Percentiles rank a stretch among this genome's conserved stretches.
These are phyloP conservation scores for Gobio occitaniae DNA, from an alignment of 2,797 vertebrate species.

Conservation along the genomic window DNA sequence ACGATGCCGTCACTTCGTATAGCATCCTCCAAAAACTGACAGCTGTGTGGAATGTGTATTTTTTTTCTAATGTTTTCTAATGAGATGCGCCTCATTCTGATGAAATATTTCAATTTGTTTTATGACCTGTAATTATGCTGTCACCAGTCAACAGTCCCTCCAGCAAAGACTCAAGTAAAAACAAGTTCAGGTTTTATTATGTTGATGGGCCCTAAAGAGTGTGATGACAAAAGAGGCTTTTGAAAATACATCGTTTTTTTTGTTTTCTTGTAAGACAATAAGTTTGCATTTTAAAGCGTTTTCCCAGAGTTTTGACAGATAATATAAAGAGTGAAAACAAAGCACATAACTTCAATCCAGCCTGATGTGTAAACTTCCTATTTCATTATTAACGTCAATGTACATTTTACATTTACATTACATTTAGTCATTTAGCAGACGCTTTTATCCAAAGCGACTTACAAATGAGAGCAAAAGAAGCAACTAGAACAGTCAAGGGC, in stretches of 20 bases:
- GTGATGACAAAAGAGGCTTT: not conserved
- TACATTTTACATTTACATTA: too few relatives aligned
- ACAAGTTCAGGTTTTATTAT: conserved; percentile 68
- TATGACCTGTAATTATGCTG: conserved; percentile 69
- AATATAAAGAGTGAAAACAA: not conserved
- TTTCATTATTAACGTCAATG: conserved; percentile 1
- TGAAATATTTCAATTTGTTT: conserved; percentile 67
- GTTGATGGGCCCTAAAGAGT: conserved; percentile 28
- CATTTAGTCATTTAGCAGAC: too few relatives aligned
- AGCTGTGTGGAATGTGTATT: not conserved
- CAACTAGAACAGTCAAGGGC: too few relatives aligned
- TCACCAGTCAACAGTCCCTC: conserved; percentile 60
- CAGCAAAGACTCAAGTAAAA: conserved; percentile 66
- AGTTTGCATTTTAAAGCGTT: conserved; percentile 8
- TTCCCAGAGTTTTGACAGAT: conserved; percentile 12
- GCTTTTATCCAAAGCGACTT: too few relatives aligned
- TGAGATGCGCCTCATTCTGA: conserved; percentile 56
- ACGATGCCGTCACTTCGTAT: not conserved
- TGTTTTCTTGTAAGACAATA: not conserved
- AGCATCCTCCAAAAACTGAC: not conserved
- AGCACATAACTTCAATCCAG: not conserved
- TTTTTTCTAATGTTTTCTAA: conserved; percentile 42
- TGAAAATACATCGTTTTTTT: not conserved
- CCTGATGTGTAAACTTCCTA: not conserved
- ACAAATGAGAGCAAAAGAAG: too few relatives aligned